Evolutionary conservation across 2,888 invertebrate genomes (phyloP).

Genomic region (Cyclophora punctaria): DNA sequence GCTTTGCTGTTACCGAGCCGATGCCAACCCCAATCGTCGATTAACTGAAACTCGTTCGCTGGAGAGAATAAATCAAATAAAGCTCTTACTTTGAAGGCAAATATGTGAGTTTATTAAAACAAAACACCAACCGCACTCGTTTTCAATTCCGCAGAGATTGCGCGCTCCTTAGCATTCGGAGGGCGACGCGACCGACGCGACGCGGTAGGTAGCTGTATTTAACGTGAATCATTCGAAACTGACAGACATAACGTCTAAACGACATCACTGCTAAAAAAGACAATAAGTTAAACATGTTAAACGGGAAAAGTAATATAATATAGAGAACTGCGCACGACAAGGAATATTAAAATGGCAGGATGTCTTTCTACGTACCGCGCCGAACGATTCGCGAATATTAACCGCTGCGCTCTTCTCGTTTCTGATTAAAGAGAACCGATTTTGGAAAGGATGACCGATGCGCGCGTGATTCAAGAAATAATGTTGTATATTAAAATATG

Average conservation of each 20-base stretch:
- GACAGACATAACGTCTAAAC: slow-evolving; percentile 64
- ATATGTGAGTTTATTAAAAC: slow-evolving; percentile 67
- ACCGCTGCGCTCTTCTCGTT: slow-evolving; percentile 52
- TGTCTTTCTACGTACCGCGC: slow-evolving; percentile 45
- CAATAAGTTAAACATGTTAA: slow-evolving; percentile 47
- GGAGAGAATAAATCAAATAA: slow-evolving; percentile 52
- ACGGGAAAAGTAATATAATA: slow-evolving; percentile 50
- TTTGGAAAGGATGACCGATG: slow-evolving; percentile 64
- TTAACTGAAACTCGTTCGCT: slow-evolving; percentile 17
- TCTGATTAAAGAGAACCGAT: slow-evolving; percentile 63
- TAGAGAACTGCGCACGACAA: slow-evolving; percentile 46
- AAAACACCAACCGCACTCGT: slow-evolving; percentile 58
- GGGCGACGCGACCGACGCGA: slow-evolving; percentile 50
- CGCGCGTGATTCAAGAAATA: slow-evolving; percentile 57
- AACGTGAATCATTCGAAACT: slow-evolving; percentile 67
- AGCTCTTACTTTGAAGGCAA: slow-evolving; percentile 56
- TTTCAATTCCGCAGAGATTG: slow-evolving; percentile 55
- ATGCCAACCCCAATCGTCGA: slow-evolving; percentile 15
- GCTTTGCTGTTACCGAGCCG: slow-evolving; percentile 11
- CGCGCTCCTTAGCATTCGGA: slow-evolving; percentile 55
- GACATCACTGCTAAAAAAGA: slow-evolving; percentile 43
- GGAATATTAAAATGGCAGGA: slow-evolving; percentile 60
- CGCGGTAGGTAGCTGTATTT: slow-evolving; percentile 68
- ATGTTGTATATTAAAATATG: slow-evolving; percentile 59
- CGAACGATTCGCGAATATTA: slow-evolving; percentile 51